phyloP scores from a whole-genome alignment of 1,140 invertebrate species.

The Battus philenor region DNA sequence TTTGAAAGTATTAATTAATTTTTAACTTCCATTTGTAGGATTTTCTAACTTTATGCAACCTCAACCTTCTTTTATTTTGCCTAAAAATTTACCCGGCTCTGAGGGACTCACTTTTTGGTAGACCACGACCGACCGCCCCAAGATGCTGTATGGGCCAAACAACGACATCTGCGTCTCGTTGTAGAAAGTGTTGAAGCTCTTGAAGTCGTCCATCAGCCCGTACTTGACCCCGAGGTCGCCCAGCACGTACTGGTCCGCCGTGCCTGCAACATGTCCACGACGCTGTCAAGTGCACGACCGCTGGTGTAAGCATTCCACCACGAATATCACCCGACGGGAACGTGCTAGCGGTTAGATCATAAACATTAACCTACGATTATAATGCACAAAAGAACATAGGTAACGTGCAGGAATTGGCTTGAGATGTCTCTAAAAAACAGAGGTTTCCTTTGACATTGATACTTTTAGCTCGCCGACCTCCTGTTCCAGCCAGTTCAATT shows the following conservation, averaged over 20 bases:
- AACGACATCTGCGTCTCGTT: slow-evolving; percentile 91
- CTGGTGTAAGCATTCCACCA: no score
- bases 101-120: slow-evolving; percentile 81
- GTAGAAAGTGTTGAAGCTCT: slow-evolving; percentile 77
- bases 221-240: slow-evolving; percentile 95
- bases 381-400: neutral
- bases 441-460: neutral
- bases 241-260: slow-evolving; percentile 90
- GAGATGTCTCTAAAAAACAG: neutral
- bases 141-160: slow-evolving; percentile 87
- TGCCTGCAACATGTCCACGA: no score
- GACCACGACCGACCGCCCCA: slow-evolving; percentile 93
- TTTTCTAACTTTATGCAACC: no score
- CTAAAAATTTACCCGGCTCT: no score
- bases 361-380: neutral
- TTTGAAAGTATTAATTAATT: no score
- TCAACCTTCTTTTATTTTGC: no score
- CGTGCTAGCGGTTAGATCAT: no score
- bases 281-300: no score
- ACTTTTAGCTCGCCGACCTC: no score
- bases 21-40: no score
- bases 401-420: neutral
- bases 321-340: no score
- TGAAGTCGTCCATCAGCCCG: slow-evolving; percentile 81
- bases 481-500: no score